phyloP scores from a whole-genome alignment of 2,113 vertebrate genomes.

The Eretmochelys imbricata region DNA sequence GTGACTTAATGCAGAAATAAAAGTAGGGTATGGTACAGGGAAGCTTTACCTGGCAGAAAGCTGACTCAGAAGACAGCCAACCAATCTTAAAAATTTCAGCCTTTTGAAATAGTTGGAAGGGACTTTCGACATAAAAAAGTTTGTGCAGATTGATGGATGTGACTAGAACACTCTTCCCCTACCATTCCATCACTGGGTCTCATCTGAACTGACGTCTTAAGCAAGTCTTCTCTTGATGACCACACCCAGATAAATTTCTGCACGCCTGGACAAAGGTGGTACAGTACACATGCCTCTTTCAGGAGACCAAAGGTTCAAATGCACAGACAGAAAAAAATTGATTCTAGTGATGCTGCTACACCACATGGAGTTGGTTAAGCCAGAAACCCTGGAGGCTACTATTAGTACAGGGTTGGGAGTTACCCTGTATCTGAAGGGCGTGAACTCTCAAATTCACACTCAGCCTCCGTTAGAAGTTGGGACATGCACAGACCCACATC shows the following conservation, averaged over 20 bases:
- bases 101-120: rapidly evolving
- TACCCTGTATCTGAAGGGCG: neutral
- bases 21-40: rapidly evolving
- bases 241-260: neutral
- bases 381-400: neutral
- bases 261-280: neutral
- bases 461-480: neutral
- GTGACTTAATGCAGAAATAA: neutral
- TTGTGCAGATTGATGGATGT: neutral
- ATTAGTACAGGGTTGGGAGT: rapidly evolving
- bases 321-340: neutral
- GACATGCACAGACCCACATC: neutral
- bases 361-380: neutral
- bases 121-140: rapidly evolving
- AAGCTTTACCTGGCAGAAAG: rapidly evolving
- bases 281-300: neutral
- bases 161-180: rapidly evolving
- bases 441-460: rapidly evolving
- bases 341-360: rapidly evolving
- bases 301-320: neutral
- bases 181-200: rapidly evolving
- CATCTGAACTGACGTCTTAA: rapidly evolving
- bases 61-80: rapidly evolving
- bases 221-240: neutral
- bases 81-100: rapidly evolving